These are phyloP conservation scores for Misgurnus anguillicaudatus DNA, from an alignment of 2,113 vertebrate species.

Conservation along the genomic window DNA sequence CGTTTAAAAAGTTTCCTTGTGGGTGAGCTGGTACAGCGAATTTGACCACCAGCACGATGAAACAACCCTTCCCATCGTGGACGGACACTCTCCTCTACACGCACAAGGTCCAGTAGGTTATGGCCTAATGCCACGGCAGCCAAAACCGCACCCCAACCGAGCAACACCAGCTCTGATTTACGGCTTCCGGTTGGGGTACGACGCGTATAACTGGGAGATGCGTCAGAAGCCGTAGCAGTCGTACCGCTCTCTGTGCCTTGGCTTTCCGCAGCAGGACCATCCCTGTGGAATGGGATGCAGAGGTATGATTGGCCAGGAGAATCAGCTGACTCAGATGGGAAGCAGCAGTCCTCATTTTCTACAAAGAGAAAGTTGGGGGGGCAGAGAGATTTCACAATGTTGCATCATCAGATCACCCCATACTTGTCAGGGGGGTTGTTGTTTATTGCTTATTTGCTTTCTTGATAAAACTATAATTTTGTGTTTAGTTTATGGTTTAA, in stretches of 20 bases:
- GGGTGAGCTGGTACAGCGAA: slow-evolving; percentile 84
- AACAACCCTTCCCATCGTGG: slow-evolving; percentile 90
- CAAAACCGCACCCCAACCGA: slow-evolving; percentile 89
- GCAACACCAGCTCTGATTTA: slow-evolving; percentile 85
- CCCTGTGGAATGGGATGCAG: slow-evolving; percentile 90
- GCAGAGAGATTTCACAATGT: slow-evolving; percentile 23
- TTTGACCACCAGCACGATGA: slow-evolving; percentile 81
- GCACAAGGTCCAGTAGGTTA: slow-evolving; percentile 83
- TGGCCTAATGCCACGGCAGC: slow-evolving; percentile 91
- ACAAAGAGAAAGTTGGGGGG: slow-evolving; percentile 46
- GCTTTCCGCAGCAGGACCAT: slow-evolving; percentile 74
- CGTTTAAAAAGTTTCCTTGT: slow-evolving; percentile 88
- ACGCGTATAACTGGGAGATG: slow-evolving; percentile 83
- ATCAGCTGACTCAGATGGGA: slow-evolving; percentile 69
- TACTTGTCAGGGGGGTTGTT: background rate
- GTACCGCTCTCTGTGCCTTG: slow-evolving; percentile 80
- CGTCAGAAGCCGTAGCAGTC: slow-evolving; percentile 79
- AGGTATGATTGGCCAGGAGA: slow-evolving; percentile 89
- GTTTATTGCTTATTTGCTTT: background rate
- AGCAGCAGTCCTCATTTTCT: slow-evolving; percentile 90
- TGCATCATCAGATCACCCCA: slow-evolving; percentile 4
- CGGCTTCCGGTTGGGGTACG: slow-evolving; percentile 80
- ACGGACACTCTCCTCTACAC: slow-evolving; percentile 81
- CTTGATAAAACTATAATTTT: background rate
- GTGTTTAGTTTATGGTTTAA: background rate